Percentiles rank a stretch among this genome's conserved stretches.
Evolutionary conservation across 2,797 vertebrate species (phyloP).

Genomic region (Liasis olivaceus): DNA sequence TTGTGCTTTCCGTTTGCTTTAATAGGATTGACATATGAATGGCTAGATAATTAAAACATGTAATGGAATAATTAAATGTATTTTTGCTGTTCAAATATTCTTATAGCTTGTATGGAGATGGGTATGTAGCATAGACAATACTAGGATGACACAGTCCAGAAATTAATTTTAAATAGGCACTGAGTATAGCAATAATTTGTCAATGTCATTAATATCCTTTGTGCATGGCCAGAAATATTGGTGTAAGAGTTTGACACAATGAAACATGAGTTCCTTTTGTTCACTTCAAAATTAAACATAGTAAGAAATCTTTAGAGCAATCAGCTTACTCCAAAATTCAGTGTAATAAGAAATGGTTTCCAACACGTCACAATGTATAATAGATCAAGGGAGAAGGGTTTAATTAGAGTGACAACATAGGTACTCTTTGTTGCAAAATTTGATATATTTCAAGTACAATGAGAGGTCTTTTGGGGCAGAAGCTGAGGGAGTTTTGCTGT

Average conservation of each 20-base stretch:
- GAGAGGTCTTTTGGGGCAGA: not conserved
- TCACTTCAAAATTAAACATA: not conserved
- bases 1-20: not conserved
- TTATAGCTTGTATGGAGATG: not conserved
- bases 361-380: not conserved
- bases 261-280: not conserved
- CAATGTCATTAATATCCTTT: not conserved
- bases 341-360: not conserved
- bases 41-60: not conserved
- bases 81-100: not conserved
- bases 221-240: not conserved
- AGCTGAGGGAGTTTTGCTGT: not conserved
- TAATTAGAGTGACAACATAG: no score
- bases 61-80: not conserved
- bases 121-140: not conserved
- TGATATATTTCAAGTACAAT: not conserved
- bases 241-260: not conserved
- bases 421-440: not conserved
- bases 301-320: not conserved
- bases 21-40: not conserved
- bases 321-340: not conserved
- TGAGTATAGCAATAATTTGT: not conserved
- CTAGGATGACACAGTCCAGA: not conserved
- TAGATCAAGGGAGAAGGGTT: not conserved
- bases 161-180: not conserved